Evolutionary conservation across 2,888 invertebrate genomes (phyloP), one percentile per base, ranked within the genome.

Genomic region (Eilema depressum): DNA sequence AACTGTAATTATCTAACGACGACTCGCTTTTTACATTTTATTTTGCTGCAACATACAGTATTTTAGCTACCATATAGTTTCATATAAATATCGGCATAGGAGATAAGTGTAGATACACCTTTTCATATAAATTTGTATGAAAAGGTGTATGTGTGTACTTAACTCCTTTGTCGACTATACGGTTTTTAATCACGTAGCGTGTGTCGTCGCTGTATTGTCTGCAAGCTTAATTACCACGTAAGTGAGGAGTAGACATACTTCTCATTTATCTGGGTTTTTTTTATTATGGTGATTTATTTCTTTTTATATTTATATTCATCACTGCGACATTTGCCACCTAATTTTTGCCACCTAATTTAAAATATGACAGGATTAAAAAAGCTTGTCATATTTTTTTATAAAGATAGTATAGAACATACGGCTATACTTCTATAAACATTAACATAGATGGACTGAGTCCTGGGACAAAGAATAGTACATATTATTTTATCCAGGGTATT

Each of bases 1-100:
- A n/a, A 68, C 37, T 30, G 57, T 25, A 28, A 41, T 67, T 67
- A 53, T 14, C 62, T 68, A 68, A 28, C 4, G 33, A 30, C 7
- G 41, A 61, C 41, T 30, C 26, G 28, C 10, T 41, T 23, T 61
- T 30, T n/a, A n/a, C 5, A 66, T 7, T 7, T 11, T 1, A 28
- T 23, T 30, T 41, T 66, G 41, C 57, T 25, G 25, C 66, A 47
- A 67, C 37, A 14, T 26, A 25, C 25, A 0, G 53, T n/a, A n/a
- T 53, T 12, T 8, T 53, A 53, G 10, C n/a, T 53, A 47, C 5
- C 47, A 47, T n/a, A n/a, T 53, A 53, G n/a, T 53, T 5, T 47
- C 5, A 1, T 47, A 3, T 41, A 41, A 14, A 41, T 47, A 12
- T 37, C 37, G 41, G 17, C 41, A 41, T 17, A 12, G 1, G 11